Base-by-base conservation (phyloP, 1,140 invertebrate species). In the Ceratitis capitata region DNA sequence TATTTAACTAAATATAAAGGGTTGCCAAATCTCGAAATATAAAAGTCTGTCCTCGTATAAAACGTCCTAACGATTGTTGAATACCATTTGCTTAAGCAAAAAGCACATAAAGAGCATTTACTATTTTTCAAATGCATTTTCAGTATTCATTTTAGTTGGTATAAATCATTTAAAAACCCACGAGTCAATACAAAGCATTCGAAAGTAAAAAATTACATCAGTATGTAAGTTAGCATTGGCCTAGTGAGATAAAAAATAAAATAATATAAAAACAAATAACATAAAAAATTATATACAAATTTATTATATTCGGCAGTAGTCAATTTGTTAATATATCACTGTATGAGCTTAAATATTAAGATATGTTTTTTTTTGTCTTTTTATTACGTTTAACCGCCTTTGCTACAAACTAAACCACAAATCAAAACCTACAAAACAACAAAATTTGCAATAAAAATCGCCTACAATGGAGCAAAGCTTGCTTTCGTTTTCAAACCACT, bases 401-500 rank as follows among this genome's bases (percentile, higher is more conserved):
- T 61, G 58, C 2, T 61, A 26, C 10, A 32, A 61, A 61, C 26
- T 12, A 61, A 12, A 42, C 45, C 74, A 45, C n/a, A 42, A 26
- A 49, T 82, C 74, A 49, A 49, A n/a, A 45, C 74, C 26, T 16
- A 19, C 29, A 12, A 42, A 49, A 32, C 39, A 74, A n/a, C 64
- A 7, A 10, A 42, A 39, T 49, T 82, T 82, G 39, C 74, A 82
- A 82, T 82, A 42, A 82, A 82, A 82, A 82, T 82, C 74, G 39
- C 74, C 74, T 45, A 42, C 74, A 26, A 82, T 82, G 74, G n/a
- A 82, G 39, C 74, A 82, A 82, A 82, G 39, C 39, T 19, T n/a
- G 39, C 42, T 82, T 82, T 82, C 74, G 45, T n/a, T 82, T 49
- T 82, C 74, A 45, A 82, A 26, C 74, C 42, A 49, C 74, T 82